Base-by-base conservation (phyloP, 2,797 vertebrate species). In the Sebastes flavidus region DNA sequence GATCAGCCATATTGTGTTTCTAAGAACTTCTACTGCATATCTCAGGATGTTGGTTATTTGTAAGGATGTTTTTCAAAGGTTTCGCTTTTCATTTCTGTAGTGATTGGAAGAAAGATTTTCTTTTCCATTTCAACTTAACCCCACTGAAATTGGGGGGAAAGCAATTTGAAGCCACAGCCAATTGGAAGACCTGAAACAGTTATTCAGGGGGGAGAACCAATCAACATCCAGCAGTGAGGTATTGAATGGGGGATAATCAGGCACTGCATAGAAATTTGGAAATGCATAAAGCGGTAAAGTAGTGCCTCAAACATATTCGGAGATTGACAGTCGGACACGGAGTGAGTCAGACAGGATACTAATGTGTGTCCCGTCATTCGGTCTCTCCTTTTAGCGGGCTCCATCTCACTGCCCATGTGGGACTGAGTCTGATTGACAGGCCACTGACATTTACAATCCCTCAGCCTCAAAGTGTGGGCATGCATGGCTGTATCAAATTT, bases 351-450 rank as follows among this genome's bases (percentile, higher is more conserved):
- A 91, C 81, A 96, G 94, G 84, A 95, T 30, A 49, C 84, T 67
- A 27, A 96, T 56, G 4, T 95, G 90, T 8, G 82, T 86, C 59
- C 13, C 32, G 30, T 93, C 81, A 46, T 77, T 73, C 1, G 22
- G 75, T 81, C 85, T 84, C 97, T 95, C 77, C 94, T 87, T 81
- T 95, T 91, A 71, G 97, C 96, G 0, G 96, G 95, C 74, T 97
- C 94, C 4, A 58, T 93, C n/a, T 89, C 90, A 27, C 90, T 94
- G 86, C 95, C 96, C 0, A 95, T 86, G 92, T 97, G 96, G 92
- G 94, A 96, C 87, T 95, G 95, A 84, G 97, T 68, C 96, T 98
- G 90, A 91, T 80, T 92, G 94, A 94, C 92, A 94, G 86, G 88
- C 85, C 81, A 30, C 86, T 94, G 93, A 94, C 92, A 94, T 94